phyloP scores from a whole-genome alignment of 2,888 invertebrate genomes.

The Noctuana brunneofusca region DNA sequence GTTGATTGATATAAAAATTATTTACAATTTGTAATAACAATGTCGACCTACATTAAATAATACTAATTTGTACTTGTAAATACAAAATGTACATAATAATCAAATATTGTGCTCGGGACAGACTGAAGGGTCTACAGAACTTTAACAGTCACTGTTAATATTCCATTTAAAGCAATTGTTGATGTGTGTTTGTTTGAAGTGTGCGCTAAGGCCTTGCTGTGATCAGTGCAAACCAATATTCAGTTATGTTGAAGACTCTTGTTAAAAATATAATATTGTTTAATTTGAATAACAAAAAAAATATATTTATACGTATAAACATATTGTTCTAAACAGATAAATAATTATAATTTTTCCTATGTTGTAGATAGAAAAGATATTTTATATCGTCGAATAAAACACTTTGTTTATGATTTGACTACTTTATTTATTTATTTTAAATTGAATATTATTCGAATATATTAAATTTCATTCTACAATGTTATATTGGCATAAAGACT shows the following conservation, averaged over 20 bases:
- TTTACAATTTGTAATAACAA: constrained; percentile 19
- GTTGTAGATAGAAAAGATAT: background rate
- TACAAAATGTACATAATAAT: constrained; percentile 23
- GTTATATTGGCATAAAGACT: background rate
- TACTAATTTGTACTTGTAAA: constrained; percentile 17
- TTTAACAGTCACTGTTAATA: constrained; percentile 39
- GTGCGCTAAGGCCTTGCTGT: constrained; percentile 48
- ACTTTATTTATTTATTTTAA: background rate
- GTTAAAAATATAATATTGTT: too few species aligned
- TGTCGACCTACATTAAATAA: constrained; percentile 5
- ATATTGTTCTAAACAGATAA: background rate
- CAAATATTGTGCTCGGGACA: constrained; percentile 3
- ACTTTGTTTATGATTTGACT: background rate
- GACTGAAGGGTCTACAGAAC: constrained; percentile 3
- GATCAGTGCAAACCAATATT: background rate
- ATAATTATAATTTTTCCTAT: background rate
- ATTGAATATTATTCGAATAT: too few species aligned
- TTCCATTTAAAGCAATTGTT: constrained; percentile 44
- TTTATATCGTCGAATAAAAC: background rate
- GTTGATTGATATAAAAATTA: constrained; percentile 10
- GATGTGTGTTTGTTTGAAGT: constrained; percentile 30
- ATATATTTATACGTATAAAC: too few species aligned
- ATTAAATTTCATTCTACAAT: background rate
- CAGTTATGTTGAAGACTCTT: background rate
- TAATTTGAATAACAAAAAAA: too few species aligned